phyloP scores from a whole-genome alignment of 2,797 vertebrate genomes.

The Anolis apletophallus region DNA sequence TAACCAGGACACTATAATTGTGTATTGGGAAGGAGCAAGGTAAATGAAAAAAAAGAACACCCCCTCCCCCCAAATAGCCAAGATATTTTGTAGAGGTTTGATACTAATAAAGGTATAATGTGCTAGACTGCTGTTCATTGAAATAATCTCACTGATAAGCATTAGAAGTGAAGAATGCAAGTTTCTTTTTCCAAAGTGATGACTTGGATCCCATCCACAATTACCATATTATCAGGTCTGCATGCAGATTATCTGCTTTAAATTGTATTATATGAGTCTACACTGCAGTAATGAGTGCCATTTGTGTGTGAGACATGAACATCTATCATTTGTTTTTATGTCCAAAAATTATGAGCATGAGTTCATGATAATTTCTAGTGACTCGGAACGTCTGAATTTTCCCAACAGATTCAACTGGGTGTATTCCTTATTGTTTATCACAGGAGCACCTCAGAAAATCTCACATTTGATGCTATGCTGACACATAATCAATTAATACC shows the following conservation, averaged over 20 bases:
- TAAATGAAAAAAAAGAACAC: too few relatives aligned
- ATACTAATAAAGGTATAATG: not conserved
- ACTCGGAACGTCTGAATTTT: conserved; percentile 1
- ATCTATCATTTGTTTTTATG: not conserved
- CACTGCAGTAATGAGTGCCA: too few relatives aligned
- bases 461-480: not conserved
- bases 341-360: not conserved
- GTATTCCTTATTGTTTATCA: not conserved
- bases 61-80: too few relatives aligned
- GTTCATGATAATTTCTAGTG: not conserved
- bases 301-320: not conserved
- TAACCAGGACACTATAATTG: too few relatives aligned
- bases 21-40: too few relatives aligned
- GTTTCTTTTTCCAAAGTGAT: not conserved
- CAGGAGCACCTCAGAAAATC: not conserved
- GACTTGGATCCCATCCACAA: too few relatives aligned
- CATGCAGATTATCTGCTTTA: too few relatives aligned
- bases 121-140: not conserved
- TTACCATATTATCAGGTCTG: too few relatives aligned
- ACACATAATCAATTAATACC: not conserved
- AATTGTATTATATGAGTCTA: too few relatives aligned
- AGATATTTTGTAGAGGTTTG: too few relatives aligned
- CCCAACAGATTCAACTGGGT: not conserved
- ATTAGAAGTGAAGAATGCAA: not conserved
- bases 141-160: not conserved